phyloP scores from a whole-genome alignment of 2,888 invertebrate species.

The Sesia apiformis region DNA sequence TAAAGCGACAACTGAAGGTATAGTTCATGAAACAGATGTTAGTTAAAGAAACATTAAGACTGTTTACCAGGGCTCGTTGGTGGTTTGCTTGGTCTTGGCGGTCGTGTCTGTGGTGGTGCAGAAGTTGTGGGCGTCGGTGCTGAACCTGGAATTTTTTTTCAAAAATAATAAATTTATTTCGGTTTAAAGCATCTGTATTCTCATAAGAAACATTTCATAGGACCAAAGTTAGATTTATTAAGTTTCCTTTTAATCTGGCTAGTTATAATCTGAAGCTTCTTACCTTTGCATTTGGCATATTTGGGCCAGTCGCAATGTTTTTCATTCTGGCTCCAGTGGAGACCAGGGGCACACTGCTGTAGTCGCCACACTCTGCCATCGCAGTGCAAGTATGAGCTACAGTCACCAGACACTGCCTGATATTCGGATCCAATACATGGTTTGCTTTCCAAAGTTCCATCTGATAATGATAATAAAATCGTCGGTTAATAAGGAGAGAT shows the following conservation, averaged over 20 bases:
- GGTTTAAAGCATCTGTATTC: not conserved
- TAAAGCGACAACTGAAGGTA: no score
- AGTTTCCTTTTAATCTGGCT: no score
- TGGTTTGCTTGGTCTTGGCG: conserved; percentile 31
- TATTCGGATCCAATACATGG: conserved; percentile 54
- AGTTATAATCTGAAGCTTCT: not conserved
- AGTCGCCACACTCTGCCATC: conserved; percentile 78
- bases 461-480: conserved; percentile 2
- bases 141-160: conserved; percentile 11
- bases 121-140: conserved; percentile 30
- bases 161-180: not conserved
- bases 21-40: no score
- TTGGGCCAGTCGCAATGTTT: conserved; percentile 88
- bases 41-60: not conserved
- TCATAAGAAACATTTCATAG: not conserved
- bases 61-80: conserved; percentile 20
- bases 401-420: conserved; percentile 77
- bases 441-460: conserved; percentile 24
- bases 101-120: conserved; percentile 37
- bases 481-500: no score
- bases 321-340: conserved; percentile 84
- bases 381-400: conserved; percentile 85
- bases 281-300: conserved; percentile 78
- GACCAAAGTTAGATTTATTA: no score
- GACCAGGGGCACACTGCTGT: conserved; percentile 84